phyloP scores from a whole-genome alignment of 2,797 vertebrate genomes.

The Apogon hyalosoma region DNA sequence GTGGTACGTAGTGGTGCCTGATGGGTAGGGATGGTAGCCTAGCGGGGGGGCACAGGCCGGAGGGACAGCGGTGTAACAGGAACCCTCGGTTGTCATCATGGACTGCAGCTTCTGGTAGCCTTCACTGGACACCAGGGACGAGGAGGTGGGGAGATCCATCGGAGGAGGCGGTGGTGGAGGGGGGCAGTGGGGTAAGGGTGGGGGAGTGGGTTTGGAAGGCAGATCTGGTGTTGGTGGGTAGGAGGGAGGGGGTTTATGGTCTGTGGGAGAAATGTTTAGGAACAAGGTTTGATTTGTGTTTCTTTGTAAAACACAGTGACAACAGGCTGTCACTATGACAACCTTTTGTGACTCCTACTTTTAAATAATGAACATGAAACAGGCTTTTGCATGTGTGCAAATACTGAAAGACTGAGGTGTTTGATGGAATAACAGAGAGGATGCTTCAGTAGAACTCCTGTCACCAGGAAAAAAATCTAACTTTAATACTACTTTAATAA shows the following conservation, averaged over 20 bases:
- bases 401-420: too few relatives aligned
- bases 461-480: too few relatives aligned
- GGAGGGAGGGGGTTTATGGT: constrained; percentile 85
- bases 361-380: too few relatives aligned
- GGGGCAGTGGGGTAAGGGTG: constrained; percentile 87
- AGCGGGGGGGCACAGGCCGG: constrained; percentile 87
- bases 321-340: too few relatives aligned
- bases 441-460: too few relatives aligned
- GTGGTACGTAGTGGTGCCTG: constrained; percentile 84
- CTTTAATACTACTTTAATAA: too few relatives aligned
- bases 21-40: constrained; percentile 87
- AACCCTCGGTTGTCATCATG: constrained; percentile 92
- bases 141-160: constrained; percentile 81
- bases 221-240: constrained; percentile 82
- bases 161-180: constrained; percentile 86
- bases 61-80: constrained; percentile 86
- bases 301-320: not conserved
- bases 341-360: too few relatives aligned
- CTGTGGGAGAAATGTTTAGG: constrained; percentile 68
- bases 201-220: constrained; percentile 78
- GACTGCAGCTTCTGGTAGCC: constrained; percentile 93
- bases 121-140: constrained; percentile 92
- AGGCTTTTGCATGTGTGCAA: too few relatives aligned
- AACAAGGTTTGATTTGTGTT: constrained; percentile 42
- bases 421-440: too few relatives aligned